phyloP scores from a whole-genome alignment of 1,140 invertebrate species.

The Drosophila erecta region DNA sequence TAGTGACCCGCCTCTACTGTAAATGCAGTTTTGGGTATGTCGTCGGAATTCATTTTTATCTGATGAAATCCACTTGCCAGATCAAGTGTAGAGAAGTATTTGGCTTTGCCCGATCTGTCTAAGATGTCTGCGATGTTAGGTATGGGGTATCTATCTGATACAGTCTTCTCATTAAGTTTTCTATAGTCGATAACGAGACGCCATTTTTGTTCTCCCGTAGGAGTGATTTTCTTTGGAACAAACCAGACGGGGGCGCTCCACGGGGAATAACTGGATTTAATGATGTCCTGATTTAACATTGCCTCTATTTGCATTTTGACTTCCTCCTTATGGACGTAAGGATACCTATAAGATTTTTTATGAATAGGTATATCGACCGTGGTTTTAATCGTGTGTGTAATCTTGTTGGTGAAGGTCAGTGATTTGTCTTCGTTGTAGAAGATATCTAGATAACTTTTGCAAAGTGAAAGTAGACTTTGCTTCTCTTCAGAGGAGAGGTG shows the following conservation, averaged over 20 bases:
- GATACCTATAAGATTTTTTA: slow-evolving; percentile 23
- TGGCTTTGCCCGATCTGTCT: too few species aligned
- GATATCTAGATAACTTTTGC: slow-evolving; percentile 1
- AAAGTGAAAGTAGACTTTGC: not conserved
- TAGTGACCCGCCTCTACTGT: too few species aligned
- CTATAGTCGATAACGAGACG: slow-evolving; percentile 11
- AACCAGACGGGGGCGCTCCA: slow-evolving; percentile 12
- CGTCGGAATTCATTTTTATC: not conserved
- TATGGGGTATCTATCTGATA: not conserved
- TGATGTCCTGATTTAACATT: slow-evolving; percentile 20
- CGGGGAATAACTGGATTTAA: slow-evolving; percentile 14
- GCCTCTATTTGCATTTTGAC: slow-evolving; percentile 18
- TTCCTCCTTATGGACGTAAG: slow-evolving; percentile 19
- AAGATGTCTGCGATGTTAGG: too few species aligned
- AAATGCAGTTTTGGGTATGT: not conserved
- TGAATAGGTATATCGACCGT: slow-evolving; percentile 13
- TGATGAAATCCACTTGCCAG: too few species aligned
- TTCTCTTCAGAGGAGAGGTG: too few species aligned
- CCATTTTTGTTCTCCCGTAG: slow-evolving; percentile 15
- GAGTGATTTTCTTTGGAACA: slow-evolving; percentile 8
- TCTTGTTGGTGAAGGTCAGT: too few species aligned
- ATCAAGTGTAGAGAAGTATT: too few species aligned
- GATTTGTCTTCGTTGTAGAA: slow-evolving; percentile 1
- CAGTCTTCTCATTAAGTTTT: slow-evolving; percentile 13
- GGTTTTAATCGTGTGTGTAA: not conserved